Conservation (phyloP, 2,888 invertebrate species). For the Pachycephus smyrnensis region DNA sequence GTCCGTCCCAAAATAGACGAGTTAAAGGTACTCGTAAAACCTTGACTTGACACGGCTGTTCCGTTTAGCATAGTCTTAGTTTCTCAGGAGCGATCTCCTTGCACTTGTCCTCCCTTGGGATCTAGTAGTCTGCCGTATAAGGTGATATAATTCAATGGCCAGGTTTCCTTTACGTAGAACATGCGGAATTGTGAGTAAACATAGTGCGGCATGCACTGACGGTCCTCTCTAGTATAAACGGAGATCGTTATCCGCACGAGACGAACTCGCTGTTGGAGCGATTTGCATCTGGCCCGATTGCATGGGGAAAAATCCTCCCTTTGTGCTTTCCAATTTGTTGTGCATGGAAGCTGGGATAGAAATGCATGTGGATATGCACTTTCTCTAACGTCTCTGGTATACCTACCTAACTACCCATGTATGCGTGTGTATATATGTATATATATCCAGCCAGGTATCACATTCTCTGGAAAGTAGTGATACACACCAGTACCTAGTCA, state of each 20-base stretch:
- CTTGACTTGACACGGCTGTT: conserved; percentile 38
- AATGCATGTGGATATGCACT: not conserved
- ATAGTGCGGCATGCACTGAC: conserved; percentile 14
- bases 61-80: conserved; percentile 50
- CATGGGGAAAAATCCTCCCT: not conserved
- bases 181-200: conserved; percentile 18
- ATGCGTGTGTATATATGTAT: not conserved
- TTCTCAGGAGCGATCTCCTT: conserved; percentile 28
- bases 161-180: conserved; percentile 24
- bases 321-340: not conserved
- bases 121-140: conserved; percentile 30
- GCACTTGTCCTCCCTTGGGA: conserved; percentile 34
- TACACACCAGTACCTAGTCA: not conserved
- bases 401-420: not conserved
- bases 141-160: conserved; percentile 43
- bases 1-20: conserved; percentile 38
- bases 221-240: conserved; percentile 1
- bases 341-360: not conserved
- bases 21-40: conserved; percentile 22
- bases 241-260: conserved; percentile 30
- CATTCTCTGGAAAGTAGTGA: not conserved
- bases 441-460: not conserved
- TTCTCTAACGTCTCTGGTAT: not conserved
- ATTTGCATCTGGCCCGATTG: conserved; percentile 26
- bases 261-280: conserved; percentile 25